phyloP scores from a whole-genome alignment of 2,113 vertebrate genomes.

The Sakesphorus luctuosus region DNA sequence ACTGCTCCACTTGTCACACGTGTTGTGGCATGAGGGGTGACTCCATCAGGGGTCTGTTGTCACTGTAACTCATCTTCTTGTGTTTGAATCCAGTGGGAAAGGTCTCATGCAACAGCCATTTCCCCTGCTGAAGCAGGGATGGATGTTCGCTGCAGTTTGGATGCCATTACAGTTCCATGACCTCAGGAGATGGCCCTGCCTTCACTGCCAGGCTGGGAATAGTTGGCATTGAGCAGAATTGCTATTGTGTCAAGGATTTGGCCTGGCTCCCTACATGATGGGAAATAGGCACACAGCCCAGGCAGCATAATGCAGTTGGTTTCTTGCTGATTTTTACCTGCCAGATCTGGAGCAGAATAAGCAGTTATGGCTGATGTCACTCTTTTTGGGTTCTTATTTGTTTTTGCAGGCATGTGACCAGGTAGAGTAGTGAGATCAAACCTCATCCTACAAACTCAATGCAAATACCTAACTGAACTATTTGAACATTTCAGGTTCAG shows the following conservation, averaged over 20 bases:
- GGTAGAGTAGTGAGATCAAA: background rate
- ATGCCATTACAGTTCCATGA: slow-evolving; percentile 50
- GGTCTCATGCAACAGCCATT: background rate
- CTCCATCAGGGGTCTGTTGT: background rate
- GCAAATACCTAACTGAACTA: background rate
- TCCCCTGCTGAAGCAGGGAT: background rate
- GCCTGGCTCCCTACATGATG: slow-evolving; percentile 50
- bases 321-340: slow-evolving; percentile 65
- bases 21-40: background rate
- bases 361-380: slow-evolving; percentile 48
- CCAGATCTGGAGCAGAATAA: slow-evolving; percentile 54
- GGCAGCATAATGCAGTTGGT: slow-evolving; percentile 44
- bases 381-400: slow-evolving; percentile 36
- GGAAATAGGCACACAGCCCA: slow-evolving; percentile 58
- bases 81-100: background rate
- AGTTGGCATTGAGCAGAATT: slow-evolving; percentile 61
- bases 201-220: slow-evolving; percentile 47
- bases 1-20: background rate
- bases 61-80: background rate
- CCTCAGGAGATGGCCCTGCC: slow-evolving; percentile 19
- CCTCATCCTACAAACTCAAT: background rate
- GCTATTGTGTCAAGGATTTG: slow-evolving; percentile 69
- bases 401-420: slow-evolving; percentile 37
- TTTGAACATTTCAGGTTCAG: slow-evolving; percentile 23
- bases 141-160: background rate